Base-by-base conservation (phyloP, 1,140 invertebrate genomes). In the Trichonephila clavipes region DNA sequence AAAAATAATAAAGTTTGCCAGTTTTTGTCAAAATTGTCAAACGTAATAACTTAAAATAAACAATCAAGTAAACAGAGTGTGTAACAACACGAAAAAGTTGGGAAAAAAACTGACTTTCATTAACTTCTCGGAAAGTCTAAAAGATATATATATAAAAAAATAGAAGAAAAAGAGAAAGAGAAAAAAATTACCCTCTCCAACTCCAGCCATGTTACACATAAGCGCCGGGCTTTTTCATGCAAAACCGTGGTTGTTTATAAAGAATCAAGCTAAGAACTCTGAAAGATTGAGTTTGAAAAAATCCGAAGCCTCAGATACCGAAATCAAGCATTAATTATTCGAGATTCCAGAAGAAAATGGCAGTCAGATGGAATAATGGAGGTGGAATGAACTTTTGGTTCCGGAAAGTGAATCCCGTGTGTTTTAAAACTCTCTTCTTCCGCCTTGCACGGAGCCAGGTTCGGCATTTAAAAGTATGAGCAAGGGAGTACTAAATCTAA, bases 401-500 rank as follows among this genome's bases (percentile, higher is more conserved):
- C 28, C 92, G 28, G 64, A 82, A 93, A 69, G 59, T 62, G 58
- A 93, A 88, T 93, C 92, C 92, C 92, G 64, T 59, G 91, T 92
- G 91, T 87, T 77, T 92, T 92, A 92, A 92, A 87, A 59, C 82
- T 19, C 82, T 85, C 90, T 66, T 44, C 16, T 66, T n/a, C 61
- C 59, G 61, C 81, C 16, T 72, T 58, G 88, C 66, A 59, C 28
- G 16, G 34, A 28, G 21, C 21, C 59, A 6, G 72, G 81, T 44
- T 62, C 72, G 24, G 34, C 66, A 51, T 86, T 86, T 85, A 92
- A 88, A 93, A 93, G 28, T 93, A 93, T 88, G 44, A 88, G 72
- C 92, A 24, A 58, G 92, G 92, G 92, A 93, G 64, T 82, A 88
- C 66, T 93, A 93, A 93, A 93, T 93, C 92, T 93, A 93, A 93